Evolutionary conservation across 2,888 invertebrate species (phyloP).

Genomic region (Ceramica pisi): DNA sequence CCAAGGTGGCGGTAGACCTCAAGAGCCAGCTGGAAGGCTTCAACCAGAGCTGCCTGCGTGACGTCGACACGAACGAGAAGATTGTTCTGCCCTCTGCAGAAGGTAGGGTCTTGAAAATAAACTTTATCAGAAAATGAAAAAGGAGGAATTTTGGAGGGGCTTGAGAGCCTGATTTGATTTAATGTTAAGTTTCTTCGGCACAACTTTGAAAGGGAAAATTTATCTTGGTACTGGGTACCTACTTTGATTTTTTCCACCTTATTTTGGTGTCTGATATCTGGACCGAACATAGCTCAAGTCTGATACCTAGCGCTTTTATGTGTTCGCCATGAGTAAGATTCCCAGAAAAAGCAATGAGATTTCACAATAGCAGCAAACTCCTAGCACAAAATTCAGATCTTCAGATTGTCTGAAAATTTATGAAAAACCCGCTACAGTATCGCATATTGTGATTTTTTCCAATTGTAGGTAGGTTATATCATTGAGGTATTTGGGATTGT

Average conservation of each 20-base stretch:
- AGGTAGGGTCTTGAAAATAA: constrained; percentile 90
- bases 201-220: not conserved
- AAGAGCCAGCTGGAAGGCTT: constrained; percentile 98
- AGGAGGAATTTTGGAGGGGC: not conserved
- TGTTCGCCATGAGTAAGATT: not conserved
- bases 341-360: no score
- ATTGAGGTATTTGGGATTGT: not conserved
- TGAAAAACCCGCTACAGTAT: not conserved
- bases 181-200: not conserved
- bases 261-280: not conserved
- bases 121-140: not conserved
- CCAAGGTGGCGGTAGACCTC: constrained; percentile 96
- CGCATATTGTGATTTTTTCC: not conserved
- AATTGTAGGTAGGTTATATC: no score
- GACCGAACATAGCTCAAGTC: not conserved
- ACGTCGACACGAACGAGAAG: constrained; percentile 97
- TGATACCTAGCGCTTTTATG: no score
- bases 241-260: not conserved
- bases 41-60: constrained; percentile 96
- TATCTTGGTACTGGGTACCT: not conserved
- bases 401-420: not conserved
- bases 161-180: not conserved
- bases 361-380: not conserved
- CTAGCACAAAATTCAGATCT: not conserved
- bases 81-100: constrained; percentile 97